phyloP scores from a whole-genome alignment of 92 coral and sea anemone species.

The Siderastrea siderea region DNA sequence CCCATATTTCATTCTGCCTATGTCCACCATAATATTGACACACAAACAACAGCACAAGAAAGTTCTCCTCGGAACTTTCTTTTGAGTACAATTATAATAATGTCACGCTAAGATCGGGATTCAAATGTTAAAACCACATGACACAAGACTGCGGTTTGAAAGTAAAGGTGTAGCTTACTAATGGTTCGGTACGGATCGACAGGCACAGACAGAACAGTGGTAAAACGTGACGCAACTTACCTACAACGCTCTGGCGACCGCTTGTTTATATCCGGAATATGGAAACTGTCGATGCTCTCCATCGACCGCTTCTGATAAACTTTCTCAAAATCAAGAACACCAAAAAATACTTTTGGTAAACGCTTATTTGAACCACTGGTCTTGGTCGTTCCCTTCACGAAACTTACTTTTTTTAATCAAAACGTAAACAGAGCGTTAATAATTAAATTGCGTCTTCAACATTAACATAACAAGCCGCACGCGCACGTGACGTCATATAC shows the following conservation, averaged over 20 bases:
- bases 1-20: no score
- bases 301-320: neutral
- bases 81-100: neutral
- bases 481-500: neutral
- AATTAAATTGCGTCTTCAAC: neutral
- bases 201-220: no score
- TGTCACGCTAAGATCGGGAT: neutral
- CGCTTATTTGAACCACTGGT: neutral
- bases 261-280: neutral
- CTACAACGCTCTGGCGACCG: slow-evolving; percentile 5
- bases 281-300: neutral
- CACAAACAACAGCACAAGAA: neutral
- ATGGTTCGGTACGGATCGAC: no score
- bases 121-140: neutral
- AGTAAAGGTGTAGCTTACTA: no score
- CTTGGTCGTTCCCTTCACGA: neutral
- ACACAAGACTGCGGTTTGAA: neutral
- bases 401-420: neutral
- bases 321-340: neutral
- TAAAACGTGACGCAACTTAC: slow-evolving; percentile 4
- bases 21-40: no score
- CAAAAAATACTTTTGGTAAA: neutral
- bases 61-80: neutral
- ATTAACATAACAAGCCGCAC: neutral
- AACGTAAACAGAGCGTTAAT: neutral